Evolutionary conservation across 1,140 invertebrate genomes (phyloP).

Genomic region (Drosophila tropicalis): DNA sequence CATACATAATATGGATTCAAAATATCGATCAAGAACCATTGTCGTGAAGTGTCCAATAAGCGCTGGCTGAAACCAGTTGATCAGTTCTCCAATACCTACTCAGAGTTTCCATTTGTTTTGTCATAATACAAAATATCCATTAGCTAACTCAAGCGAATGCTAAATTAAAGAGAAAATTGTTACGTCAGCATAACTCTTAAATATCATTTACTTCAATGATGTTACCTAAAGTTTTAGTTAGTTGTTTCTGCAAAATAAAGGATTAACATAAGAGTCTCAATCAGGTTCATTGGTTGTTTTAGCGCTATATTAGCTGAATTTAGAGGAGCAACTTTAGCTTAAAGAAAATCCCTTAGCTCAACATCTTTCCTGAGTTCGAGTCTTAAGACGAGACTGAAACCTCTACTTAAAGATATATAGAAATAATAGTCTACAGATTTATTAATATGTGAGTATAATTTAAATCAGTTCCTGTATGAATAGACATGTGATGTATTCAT

Average conservation of each 20-base stretch:
- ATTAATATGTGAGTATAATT: not conserved
- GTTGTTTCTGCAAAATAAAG: too few relatives aligned
- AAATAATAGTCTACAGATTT: too few relatives aligned
- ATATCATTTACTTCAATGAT: not conserved
- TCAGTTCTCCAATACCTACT: not conserved
- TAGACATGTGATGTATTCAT: not conserved
- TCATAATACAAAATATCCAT: conserved; percentile 1
- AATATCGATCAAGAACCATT: too few relatives aligned
- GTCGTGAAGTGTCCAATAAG: too few relatives aligned
- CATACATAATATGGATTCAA: not conserved
- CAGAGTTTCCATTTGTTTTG: not conserved
- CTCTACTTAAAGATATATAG: too few relatives aligned
- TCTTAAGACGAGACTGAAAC: too few relatives aligned
- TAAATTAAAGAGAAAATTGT: not conserved
- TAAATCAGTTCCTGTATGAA: not conserved
- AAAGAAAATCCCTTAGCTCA: too few relatives aligned
- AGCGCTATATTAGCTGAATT: too few relatives aligned
- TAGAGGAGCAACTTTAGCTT: too few relatives aligned
- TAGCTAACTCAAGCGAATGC: not conserved
- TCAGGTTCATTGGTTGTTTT: too few relatives aligned
- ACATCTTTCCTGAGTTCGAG: too few relatives aligned
- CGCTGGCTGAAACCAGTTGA: not conserved
- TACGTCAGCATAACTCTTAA: not conserved
- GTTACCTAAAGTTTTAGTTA: not conserved
- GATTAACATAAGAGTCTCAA: too few relatives aligned